Evolutionary conservation across 2,888 invertebrate species (phyloP), one percentile per base, ranked within the genome.

Genomic region (Dioctria linearis): DNA sequence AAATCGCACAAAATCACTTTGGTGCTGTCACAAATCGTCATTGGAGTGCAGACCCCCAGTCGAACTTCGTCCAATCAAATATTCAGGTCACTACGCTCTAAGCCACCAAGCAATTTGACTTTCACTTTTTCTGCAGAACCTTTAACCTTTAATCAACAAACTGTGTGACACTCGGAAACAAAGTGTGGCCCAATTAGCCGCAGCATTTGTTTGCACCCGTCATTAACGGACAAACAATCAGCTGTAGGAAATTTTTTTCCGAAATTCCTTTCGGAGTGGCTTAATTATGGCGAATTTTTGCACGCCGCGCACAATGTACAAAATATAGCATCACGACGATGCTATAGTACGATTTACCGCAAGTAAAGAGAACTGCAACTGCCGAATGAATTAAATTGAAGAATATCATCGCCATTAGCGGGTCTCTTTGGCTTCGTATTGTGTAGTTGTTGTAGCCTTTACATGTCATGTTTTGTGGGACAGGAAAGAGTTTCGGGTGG

Each of bases 331-430:
- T 54, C n/a, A 2, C 25, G 25, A 25, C 2, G 40, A 51, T 25
- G 59, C 57, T 57, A 42, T 73, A 73, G 40, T 51, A 42, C 73
- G 73, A 73, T 73, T 73, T 73, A 42, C 73, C 42, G 69, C 69
- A 69, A 69, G 69, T 69, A 54, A 42, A 40, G 73, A 73, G 73
- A 51, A 37, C 51, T 59, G 57, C 73, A 43, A 59, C 54, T 59
- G 73, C 57, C 73, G 42, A 40, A 57, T 13, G 73, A 51, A 69
- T 51, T 69, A 69, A 69, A n/a, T 51, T 51, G 69, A 49, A 51
- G 40, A 57, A 73, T 57, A 57, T 73, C 73, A 40, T 13, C 40
- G 40, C 43, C 49, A 43, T 67, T 67, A 66, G 73, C 40, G 39
- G 54, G 37, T n/a, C n/a, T 54, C 54, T 11, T 11, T 54, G 11